Percentiles rank a stretch among this genome's conserved stretches.
These are phyloP conservation scores for Sialis fuliginosa DNA, from an alignment of 2,888 invertebrate genomes.

Conservation along the genomic window DNA sequence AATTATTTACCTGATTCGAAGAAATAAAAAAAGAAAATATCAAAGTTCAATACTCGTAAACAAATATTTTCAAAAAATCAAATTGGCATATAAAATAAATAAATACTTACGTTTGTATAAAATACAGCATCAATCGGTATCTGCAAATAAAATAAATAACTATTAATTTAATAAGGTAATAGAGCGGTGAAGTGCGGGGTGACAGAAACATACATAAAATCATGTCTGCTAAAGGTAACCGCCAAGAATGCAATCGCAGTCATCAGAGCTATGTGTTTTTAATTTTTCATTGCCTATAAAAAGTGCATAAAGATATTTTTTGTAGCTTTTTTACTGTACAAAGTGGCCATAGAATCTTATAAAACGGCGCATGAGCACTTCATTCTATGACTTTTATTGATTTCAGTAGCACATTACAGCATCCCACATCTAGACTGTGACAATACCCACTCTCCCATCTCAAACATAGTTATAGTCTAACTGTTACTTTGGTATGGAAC, in stretches of 20 bases:
- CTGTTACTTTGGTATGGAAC: slow-evolving; percentile 8
- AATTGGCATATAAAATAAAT: too few species aligned
- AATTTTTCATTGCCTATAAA: slow-evolving; percentile 7
- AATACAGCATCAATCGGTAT: too few species aligned
- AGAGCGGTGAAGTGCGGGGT: too few species aligned
- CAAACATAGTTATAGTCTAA: slow-evolving; percentile 15
- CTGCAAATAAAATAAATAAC: too few species aligned
- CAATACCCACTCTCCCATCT: slow-evolving; percentile 3
- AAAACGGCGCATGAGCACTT: slow-evolving; percentile 21
- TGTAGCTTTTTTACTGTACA: slow-evolving; percentile 2
- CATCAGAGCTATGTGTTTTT: slow-evolving; percentile 5
- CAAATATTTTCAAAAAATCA: too few species aligned
- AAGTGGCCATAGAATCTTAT: slow-evolving; percentile 1
- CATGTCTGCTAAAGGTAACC: slow-evolving; percentile 2
- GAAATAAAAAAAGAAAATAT: too few species aligned
- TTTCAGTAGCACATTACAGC: slow-evolving; percentile 35
- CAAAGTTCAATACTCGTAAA: too few species aligned
- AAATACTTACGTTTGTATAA: too few species aligned
- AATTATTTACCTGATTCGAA: too few species aligned
- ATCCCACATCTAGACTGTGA: slow-evolving; percentile 19
- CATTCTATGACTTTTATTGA: slow-evolving; percentile 38
- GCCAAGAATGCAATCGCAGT: neutral
- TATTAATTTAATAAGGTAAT: too few species aligned
- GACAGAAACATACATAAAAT: neutral
- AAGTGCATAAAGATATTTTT: slow-evolving; percentile 6